phyloP scores from a whole-genome alignment of 2,888 invertebrate species.

The Crocallis elinguaria region DNA sequence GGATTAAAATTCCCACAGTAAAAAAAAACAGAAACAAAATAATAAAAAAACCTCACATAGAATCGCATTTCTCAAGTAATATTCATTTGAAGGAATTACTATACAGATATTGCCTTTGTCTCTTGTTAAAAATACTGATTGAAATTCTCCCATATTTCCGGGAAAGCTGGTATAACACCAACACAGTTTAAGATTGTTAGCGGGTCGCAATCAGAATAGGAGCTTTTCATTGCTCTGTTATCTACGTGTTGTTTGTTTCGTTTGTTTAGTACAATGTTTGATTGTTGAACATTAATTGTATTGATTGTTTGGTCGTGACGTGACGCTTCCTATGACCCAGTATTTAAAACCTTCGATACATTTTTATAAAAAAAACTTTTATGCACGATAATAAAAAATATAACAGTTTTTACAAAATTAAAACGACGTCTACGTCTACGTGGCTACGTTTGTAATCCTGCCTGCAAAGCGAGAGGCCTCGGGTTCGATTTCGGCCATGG shows the following conservation, averaged over 20 bases:
- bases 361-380: neutral
- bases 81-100: too few relatives aligned
- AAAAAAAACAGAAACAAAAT: too few relatives aligned
- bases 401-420: too few relatives aligned
- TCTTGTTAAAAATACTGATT: neutral
- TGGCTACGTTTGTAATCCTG: too few relatives aligned
- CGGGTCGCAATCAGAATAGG: slow-evolving; percentile 80
- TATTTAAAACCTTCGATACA: neutral
- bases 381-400: too few relatives aligned
- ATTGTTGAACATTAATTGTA: slow-evolving; percentile 36
- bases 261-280: slow-evolving; percentile 58
- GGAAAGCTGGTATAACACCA: slow-evolving; percentile 52
- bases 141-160: neutral
- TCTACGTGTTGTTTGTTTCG: slow-evolving; percentile 72
- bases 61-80: too few relatives aligned
- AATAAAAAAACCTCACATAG: too few relatives aligned
- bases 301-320: slow-evolving; percentile 43
- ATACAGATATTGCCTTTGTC: too few relatives aligned
- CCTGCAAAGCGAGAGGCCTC: too few relatives aligned
- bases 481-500: too few relatives aligned
- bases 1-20: too few relatives aligned
- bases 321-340: neutral
- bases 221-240: slow-evolving; percentile 82
- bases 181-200: slow-evolving; percentile 67
- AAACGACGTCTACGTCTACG: too few relatives aligned